Conservation (phyloP, 92 coral and sea anemone species). For the Phenganax marumi region DNA sequence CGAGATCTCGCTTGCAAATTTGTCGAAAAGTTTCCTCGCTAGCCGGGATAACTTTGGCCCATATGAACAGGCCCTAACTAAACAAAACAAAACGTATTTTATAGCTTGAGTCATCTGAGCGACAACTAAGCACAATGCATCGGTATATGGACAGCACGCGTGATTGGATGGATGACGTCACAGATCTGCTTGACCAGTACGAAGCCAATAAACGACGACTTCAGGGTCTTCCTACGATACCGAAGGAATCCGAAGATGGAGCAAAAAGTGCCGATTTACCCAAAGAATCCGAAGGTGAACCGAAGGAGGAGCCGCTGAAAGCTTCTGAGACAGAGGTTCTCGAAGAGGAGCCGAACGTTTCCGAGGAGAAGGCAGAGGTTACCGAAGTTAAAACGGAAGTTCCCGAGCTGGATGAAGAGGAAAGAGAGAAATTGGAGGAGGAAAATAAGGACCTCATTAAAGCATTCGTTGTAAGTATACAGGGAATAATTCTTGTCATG, state of each 20-base stretch:
- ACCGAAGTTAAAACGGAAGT: constrained; percentile 20
- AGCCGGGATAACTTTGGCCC: too few relatives aligned
- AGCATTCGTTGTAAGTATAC: constrained; percentile 28
- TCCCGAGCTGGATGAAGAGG: constrained; percentile 34
- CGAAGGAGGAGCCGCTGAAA: constrained; percentile 8
- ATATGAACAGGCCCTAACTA: too few relatives aligned
- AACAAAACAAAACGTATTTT: not conserved
- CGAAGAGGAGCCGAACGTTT: not conserved
- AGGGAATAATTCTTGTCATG: too few relatives aligned
- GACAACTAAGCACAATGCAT: constrained; percentile 40
- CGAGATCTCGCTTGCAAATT: too few relatives aligned
- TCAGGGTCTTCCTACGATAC: constrained; percentile 32
- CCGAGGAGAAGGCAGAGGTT: not conserved
- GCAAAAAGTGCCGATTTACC: not conserved
- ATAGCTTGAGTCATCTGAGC: constrained; percentile 27
- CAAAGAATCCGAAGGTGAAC: constrained; percentile 8
- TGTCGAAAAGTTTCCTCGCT: too few relatives aligned
- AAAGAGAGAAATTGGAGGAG: constrained; percentile 8
- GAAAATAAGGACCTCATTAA: constrained; percentile 23
- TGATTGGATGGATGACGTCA: constrained; percentile 38
- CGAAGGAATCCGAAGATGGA: not conserved
- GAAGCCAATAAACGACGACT: constrained; percentile 30
- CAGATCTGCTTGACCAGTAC: constrained; percentile 28
- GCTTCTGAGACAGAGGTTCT: not conserved
- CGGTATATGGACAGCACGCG: constrained; percentile 27